phyloP scores from a whole-genome alignment of 2,797 vertebrate species.

The Cynopterus sphinx region DNA sequence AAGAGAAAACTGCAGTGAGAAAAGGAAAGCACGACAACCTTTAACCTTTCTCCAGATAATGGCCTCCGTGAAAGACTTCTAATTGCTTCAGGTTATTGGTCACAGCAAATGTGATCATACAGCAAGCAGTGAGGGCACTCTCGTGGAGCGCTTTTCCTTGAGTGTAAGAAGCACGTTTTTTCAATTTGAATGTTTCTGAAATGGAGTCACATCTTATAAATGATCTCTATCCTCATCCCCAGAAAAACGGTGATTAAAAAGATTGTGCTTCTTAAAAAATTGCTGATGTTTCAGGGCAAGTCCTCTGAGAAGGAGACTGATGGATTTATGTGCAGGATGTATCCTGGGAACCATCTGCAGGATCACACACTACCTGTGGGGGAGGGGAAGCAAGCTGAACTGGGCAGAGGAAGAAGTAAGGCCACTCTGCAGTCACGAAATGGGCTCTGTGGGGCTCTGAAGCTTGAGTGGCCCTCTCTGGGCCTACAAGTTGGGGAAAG shows the following conservation, averaged over 20 bases:
- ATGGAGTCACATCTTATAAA: neutral
- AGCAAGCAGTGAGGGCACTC: neutral
- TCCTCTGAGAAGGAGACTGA: neutral
- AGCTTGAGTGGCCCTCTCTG: neutral
- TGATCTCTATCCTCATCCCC: neutral
- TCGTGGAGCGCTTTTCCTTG: neutral
- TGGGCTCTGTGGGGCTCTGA: neutral
- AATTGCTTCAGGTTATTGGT: neutral
- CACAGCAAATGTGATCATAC: neutral
- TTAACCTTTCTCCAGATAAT: neutral
- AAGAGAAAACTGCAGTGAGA: neutral
- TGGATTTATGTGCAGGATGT: neutral
- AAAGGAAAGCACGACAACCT: neutral
- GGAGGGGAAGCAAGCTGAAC: too few relatives aligned
- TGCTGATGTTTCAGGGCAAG: neutral
- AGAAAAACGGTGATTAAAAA: constrained; percentile 11
- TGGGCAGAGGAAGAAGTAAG: neutral
- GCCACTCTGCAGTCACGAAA: too few relatives aligned
- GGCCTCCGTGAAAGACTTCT: neutral
- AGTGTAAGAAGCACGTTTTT: neutral
- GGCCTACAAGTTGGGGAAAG: neutral
- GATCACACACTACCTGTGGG: too few relatives aligned
- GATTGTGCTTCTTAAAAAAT: neutral
- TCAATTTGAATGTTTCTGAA: neutral
- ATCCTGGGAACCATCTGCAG: neutral